Evolutionary conservation across 2,797 vertebrate species (phyloP).

Genomic region (Enteromius treurensis): DNA sequence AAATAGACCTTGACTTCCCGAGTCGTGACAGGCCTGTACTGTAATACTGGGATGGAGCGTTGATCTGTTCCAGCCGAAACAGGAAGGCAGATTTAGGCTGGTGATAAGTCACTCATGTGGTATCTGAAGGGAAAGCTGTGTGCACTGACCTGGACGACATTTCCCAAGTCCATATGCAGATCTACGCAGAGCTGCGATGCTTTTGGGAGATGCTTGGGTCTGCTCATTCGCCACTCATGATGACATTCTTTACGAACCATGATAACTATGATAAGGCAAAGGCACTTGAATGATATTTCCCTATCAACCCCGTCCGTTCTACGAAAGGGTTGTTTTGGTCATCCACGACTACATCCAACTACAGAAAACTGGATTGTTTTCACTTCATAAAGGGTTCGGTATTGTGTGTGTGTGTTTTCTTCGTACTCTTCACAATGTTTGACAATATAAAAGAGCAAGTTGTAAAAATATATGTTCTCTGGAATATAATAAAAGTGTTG

Average conservation of each 20-base stretch:
- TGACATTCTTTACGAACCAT: conserved; percentile 82
- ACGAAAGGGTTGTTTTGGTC: conserved; percentile 91
- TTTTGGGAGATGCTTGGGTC: conserved; percentile 41
- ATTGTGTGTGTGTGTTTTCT: conserved; percentile 61
- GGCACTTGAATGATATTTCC: conserved; percentile 85
- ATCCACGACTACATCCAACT: conserved; percentile 87
- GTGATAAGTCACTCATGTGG: conserved; percentile 44
- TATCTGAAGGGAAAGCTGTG: conserved; percentile 73
- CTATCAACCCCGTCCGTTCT: conserved; percentile 82
- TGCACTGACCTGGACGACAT: conserved; percentile 67
- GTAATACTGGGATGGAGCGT: conserved; percentile 40
- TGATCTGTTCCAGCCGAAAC: conserved; percentile 74
- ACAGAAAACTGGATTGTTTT: conserved; percentile 83
- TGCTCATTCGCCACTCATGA: conserved; percentile 81
- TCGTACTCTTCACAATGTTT: conserved; percentile 85
- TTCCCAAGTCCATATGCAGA: background rate
- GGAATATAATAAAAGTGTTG: conserved; percentile 90
- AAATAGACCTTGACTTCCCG: background rate
- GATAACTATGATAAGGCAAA: conserved; percentile 81
- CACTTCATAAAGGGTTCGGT: conserved; percentile 91
- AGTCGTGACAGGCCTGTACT: conserved; percentile 14
- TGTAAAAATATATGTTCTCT: conserved; percentile 89
- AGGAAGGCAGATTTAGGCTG: conserved; percentile 75
- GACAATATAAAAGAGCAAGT: conserved; percentile 90
- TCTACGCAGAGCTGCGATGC: background rate